Percentiles rank a stretch among this genome's conserved stretches.
phyloP scores from a whole-genome alignment of 2,113 vertebrate species.

The Aspiorhynchus laticeps region DNA sequence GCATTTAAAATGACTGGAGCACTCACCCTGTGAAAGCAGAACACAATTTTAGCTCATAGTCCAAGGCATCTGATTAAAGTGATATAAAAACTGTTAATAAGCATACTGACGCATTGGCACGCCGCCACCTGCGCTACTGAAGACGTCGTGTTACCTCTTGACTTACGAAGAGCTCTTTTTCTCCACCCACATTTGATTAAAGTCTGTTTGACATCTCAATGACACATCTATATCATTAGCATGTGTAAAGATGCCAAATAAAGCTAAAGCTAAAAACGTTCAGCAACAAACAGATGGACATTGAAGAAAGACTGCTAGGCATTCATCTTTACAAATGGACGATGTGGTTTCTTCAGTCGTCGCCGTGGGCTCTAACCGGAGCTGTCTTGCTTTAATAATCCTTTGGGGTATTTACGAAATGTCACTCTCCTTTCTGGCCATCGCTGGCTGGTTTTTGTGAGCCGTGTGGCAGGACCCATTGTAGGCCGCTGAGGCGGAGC shows the following conservation, averaged over 20 bases:
- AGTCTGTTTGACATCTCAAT: conserved; percentile 61
- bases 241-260: conserved; percentile 62
- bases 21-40: conserved; percentile 42
- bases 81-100: conserved; percentile 69
- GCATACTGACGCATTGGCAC: conserved; percentile 64
- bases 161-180: conserved; percentile 68
- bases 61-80: conserved; percentile 68
- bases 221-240: conserved; percentile 67
- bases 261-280: background rate
- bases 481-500: conserved; percentile 59
- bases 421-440: conserved; percentile 46
- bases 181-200: conserved; percentile 64
- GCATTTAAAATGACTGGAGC: conserved; percentile 58
- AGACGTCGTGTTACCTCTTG: conserved; percentile 67
- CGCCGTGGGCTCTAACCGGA: conserved; percentile 40
- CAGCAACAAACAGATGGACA: conserved; percentile 40
- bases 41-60: conserved; percentile 64
- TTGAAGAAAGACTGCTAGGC: conserved; percentile 47
- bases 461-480: conserved; percentile 52
- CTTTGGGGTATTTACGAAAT: conserved; percentile 47
- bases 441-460: conserved; percentile 22
- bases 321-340: conserved; percentile 63
- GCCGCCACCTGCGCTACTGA: conserved; percentile 60
- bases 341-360: conserved; percentile 46
- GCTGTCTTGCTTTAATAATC: conserved; percentile 60